Percentiles rank a stretch among this genome's conserved stretches.
These are phyloP conservation scores for Stenurella melanura DNA, from an alignment of 2,888 invertebrate genomes.

Conservation along the genomic window DNA sequence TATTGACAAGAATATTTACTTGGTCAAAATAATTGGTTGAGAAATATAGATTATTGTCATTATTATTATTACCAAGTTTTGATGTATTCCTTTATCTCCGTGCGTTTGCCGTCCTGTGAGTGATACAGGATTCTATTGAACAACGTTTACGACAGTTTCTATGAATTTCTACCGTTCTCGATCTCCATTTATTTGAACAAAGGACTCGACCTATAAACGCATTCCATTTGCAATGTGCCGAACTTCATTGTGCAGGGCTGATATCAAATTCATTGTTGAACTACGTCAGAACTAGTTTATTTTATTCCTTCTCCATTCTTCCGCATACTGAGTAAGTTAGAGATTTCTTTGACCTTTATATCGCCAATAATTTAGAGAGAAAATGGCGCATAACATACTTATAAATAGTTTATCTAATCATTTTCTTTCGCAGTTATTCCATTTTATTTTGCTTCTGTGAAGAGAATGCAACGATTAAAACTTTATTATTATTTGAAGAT, in stretches of 20 bases:
- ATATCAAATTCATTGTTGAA: slow-evolving; percentile 34
- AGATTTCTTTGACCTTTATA: not conserved
- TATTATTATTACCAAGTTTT: not conserved
- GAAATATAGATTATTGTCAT: too few species aligned
- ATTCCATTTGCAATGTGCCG: slow-evolving; percentile 34
- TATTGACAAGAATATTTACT: too few species aligned
- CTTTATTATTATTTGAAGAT: too few species aligned
- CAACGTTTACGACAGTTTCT: slow-evolving; percentile 29
- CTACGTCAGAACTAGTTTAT: not conserved
- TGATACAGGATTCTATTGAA: slow-evolving; percentile 34
- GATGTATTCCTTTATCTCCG: slow-evolving; percentile 5
- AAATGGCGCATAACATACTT: not conserved
- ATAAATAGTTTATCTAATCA: too few species aligned
- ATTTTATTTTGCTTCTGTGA: too few species aligned
- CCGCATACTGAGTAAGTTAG: not conserved
- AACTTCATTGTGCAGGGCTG: slow-evolving; percentile 35
- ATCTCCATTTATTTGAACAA: slow-evolving; percentile 39
- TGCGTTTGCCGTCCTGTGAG: slow-evolving; percentile 15
- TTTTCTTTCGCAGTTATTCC: too few species aligned
- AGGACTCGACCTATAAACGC: slow-evolving; percentile 33
- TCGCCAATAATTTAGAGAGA: not conserved
- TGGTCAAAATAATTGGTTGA: too few species aligned
- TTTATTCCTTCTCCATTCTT: not conserved
- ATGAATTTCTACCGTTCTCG: slow-evolving; percentile 26
- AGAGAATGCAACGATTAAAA: too few species aligned